phyloP scores from a whole-genome alignment of 2,888 invertebrate genomes.

The Volucella inflata region DNA sequence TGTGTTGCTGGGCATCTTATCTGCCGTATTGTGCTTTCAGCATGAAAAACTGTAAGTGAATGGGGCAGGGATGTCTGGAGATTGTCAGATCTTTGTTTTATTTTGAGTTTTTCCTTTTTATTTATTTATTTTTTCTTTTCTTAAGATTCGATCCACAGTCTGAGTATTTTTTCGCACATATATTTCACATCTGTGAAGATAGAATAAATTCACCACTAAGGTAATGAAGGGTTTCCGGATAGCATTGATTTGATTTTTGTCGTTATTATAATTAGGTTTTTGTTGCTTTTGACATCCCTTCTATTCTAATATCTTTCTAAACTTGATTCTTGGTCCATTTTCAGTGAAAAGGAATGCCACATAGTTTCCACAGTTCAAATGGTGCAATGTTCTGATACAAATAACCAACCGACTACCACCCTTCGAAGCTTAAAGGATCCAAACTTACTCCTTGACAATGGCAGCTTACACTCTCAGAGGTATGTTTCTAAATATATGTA shows the following conservation, averaged over 20 bases:
- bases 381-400: constrained; percentile 86
- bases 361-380: constrained; percentile 85
- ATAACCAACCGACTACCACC: constrained; percentile 86
- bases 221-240: constrained; percentile 45
- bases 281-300: neutral
- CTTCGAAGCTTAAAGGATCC: constrained; percentile 86
- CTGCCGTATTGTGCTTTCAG: constrained; percentile 90
- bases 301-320: neutral
- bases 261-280: constrained; percentile 74
- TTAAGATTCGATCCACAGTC: constrained; percentile 87
- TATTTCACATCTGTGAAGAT: constrained; percentile 90
- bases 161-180: constrained; percentile 87
- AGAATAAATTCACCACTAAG: constrained; percentile 79
- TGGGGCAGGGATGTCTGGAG: neutral
- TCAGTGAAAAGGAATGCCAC: constrained; percentile 57
- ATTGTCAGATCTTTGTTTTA: constrained; percentile 2
- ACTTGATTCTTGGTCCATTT: constrained; percentile 1
- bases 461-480: constrained; percentile 83
- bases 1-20: constrained; percentile 87
- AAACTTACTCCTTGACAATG: constrained; percentile 82
- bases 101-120: constrained; percentile 73
- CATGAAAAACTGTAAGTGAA: constrained; percentile 90
- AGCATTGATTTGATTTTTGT: neutral
- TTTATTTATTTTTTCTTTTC: constrained; percentile 73
- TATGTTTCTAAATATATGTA: constrained; percentile 61